Conservation (phyloP, 2,888 invertebrate species). For the Drosophila nr. fundita region DNA sequence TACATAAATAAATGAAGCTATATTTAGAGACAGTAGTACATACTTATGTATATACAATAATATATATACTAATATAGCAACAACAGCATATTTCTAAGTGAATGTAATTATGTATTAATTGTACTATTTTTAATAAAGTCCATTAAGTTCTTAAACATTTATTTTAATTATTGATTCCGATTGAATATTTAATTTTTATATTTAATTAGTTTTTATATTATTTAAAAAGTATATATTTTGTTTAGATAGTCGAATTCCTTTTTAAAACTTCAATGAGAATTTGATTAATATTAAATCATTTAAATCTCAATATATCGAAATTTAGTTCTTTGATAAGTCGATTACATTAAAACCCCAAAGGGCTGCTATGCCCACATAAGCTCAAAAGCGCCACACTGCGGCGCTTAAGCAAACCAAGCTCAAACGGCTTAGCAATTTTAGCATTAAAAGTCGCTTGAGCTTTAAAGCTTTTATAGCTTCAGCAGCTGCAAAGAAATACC, state of each 20-base stretch:
- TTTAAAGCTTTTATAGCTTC: not conserved
- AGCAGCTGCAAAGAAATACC: not conserved
- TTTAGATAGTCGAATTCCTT: not conserved
- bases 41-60: slow-evolving; percentile 15
- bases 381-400: not conserved
- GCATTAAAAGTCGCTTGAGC: not conserved
- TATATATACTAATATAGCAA: slow-evolving; percentile 1
- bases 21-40: slow-evolving; percentile 5
- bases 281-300: not conserved
- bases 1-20: slow-evolving; percentile 1
- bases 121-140: slow-evolving; percentile 27
- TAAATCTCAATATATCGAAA: not conserved
- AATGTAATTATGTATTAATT: slow-evolving; percentile 18
- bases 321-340: not conserved
- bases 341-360: not conserved
- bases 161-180: not conserved
- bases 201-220: not conserved
- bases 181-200: not conserved
- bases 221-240: not conserved
- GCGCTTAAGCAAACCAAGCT: not conserved
- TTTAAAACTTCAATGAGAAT: not conserved
- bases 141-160: slow-evolving; percentile 12
- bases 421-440: not conserved
- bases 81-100: slow-evolving; percentile 13
- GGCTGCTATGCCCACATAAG: not conserved